These are phyloP conservation scores for Phataginus tricuspis DNA, from an alignment of 2,797 vertebrate genomes.

Conservation along the genomic window DNA sequence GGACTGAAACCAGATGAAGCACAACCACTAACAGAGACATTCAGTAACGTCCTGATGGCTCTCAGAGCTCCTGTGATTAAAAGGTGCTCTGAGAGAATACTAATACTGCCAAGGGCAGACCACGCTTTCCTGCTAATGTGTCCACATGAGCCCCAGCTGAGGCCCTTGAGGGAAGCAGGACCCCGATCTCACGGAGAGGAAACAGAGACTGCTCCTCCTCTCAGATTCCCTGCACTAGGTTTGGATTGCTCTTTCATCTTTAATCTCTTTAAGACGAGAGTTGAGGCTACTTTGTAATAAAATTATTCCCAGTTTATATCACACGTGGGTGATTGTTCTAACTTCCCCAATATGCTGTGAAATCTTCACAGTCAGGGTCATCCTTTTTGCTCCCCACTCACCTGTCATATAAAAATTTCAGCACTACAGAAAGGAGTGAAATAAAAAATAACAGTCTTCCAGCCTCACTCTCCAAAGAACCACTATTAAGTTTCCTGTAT, in stretches of 20 bases:
- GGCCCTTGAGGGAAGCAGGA: background rate
- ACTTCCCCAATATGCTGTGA: background rate
- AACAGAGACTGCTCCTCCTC: background rate
- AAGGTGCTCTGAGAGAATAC: background rate
- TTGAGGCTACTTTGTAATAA: constrained; percentile 16
- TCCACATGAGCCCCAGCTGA: background rate
- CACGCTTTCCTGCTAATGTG: background rate
- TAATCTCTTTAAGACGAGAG: background rate
- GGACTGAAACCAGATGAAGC: background rate
- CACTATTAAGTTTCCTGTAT: constrained; percentile 1
- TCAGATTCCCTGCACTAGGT: background rate
- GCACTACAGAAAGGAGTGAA: background rate
- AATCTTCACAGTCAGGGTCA: background rate
- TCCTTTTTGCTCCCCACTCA: background rate
- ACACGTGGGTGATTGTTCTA: background rate
- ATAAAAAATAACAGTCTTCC: constrained; percentile 36
- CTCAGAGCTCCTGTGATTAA: background rate
- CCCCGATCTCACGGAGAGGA: background rate
- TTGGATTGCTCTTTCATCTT: background rate
- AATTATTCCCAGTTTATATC: constrained; percentile 16
- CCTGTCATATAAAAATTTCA: background rate
- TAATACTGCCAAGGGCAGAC: background rate
- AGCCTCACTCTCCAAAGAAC: background rate
- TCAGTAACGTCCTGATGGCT: background rate
- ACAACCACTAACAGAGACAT: background rate